These are phyloP conservation scores for Drosophila aldrichi DNA, from an alignment of 2,888 invertebrate species.

Conservation along the genomic window DNA sequence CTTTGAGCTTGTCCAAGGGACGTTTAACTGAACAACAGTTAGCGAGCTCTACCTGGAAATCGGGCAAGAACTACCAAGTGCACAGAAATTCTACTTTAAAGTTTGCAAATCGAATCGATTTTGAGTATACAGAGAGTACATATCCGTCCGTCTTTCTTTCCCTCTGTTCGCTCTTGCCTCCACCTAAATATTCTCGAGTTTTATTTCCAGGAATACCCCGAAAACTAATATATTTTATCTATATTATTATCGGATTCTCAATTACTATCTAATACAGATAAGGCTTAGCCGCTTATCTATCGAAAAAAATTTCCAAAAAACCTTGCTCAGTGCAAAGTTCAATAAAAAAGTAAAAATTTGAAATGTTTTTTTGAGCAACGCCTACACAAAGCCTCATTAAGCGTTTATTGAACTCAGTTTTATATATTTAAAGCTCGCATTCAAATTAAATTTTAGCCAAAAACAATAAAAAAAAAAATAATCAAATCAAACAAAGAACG, in stretches of 20 bases:
- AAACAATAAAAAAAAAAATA: neutral
- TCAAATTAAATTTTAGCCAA: constrained; percentile 19
- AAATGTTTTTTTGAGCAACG: constrained; percentile 11
- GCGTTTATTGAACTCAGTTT: constrained; percentile 60
- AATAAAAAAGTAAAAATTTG: neutral
- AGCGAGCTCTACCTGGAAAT: neutral
- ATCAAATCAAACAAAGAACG: too few species aligned
- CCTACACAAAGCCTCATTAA: constrained; percentile 59
- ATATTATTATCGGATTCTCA: neutral
- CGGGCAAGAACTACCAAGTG: neutral
- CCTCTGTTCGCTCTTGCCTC: too few species aligned
- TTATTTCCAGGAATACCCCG: neutral
- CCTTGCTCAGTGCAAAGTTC: constrained; percentile 23
- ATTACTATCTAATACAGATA: neutral
- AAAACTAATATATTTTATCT: neutral
- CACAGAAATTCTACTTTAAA: neutral
- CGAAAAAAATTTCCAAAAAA: neutral
- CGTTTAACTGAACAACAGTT: constrained; percentile 1
- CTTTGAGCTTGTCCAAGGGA: constrained; percentile 27
- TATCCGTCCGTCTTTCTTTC: too few species aligned
- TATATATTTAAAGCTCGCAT: neutral
- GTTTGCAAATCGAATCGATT: neutral
- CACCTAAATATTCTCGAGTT: too few species aligned
- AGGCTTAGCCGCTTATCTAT: neutral
- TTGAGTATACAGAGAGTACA: neutral